Conservation (phyloP, 2,797 vertebrate genomes). For the Tangara arthus region DNA sequence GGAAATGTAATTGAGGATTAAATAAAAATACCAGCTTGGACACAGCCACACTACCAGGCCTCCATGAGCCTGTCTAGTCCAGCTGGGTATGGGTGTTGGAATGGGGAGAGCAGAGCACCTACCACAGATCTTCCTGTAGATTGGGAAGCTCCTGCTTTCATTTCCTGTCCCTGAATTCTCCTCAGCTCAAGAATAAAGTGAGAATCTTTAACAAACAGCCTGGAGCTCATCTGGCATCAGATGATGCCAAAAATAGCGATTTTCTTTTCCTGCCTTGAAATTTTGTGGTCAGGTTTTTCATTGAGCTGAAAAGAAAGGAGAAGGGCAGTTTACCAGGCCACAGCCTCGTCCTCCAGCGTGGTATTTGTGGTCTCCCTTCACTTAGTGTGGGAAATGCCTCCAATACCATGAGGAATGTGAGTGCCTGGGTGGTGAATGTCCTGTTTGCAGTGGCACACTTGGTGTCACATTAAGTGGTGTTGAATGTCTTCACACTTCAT, state of each 20-base stretch:
- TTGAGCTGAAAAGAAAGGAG: conserved; percentile 22
- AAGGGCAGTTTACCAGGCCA: background rate
- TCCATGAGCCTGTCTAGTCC: background rate
- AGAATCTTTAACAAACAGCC: background rate
- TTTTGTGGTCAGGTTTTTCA: background rate
- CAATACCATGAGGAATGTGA: background rate
- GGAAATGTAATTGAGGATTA: background rate
- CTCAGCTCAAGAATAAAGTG: background rate
- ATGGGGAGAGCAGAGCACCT: background rate
- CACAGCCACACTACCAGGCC: fast-evolving
- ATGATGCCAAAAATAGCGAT: background rate
- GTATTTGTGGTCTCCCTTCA: conserved; percentile 28
- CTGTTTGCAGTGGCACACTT: background rate
- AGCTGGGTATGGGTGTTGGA: background rate
- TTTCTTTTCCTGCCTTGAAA: background rate
- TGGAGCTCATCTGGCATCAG: background rate
- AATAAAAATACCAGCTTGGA: background rate
- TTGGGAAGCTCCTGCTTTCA: background rate
- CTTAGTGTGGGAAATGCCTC: conserved; percentile 30
- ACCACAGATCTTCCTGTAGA: background rate
- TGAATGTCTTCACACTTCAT: conserved; percentile 47
- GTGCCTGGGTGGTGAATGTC: background rate
- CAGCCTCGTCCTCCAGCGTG: background rate
- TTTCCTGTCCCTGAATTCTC: background rate
- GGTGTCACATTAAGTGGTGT: conserved; percentile 13